A percentile compares a stretch with the other conserved stretches of the same genome.
Evolutionary conservation across 2,888 invertebrate genomes (phyloP).

Genomic region (Pyralis farinalis): DNA sequence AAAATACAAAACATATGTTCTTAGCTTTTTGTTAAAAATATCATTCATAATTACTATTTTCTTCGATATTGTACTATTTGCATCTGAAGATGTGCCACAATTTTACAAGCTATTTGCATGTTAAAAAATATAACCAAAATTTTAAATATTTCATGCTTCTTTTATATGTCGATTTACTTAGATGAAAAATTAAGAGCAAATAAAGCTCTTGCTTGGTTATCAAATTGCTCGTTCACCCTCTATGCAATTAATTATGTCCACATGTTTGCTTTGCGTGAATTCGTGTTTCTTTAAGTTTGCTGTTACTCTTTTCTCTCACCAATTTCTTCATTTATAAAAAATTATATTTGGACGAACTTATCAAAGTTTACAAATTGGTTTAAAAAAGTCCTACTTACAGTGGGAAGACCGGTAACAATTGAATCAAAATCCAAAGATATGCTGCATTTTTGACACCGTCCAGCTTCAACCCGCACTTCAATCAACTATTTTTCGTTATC

Average conservation of each 20-base stretch:
- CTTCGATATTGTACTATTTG: too few relatives aligned
- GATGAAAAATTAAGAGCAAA: too few relatives aligned
- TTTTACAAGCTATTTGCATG: too few relatives aligned
- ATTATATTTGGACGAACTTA: background rate
- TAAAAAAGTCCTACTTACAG: conserved; percentile 14
- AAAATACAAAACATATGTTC: too few relatives aligned
- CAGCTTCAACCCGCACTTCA: conserved; percentile 24
- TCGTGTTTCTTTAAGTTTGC: conserved; percentile 4
- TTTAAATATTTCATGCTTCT: too few relatives aligned
- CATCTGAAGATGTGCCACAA: too few relatives aligned
- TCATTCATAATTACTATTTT: too few relatives aligned
- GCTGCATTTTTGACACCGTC: conserved; percentile 13
- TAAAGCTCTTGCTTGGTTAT: conserved; percentile 5
- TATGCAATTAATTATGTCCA: conserved; percentile 16
- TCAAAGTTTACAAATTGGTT: background rate
- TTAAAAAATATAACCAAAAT: too few relatives aligned
- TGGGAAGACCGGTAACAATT: conserved; percentile 7
- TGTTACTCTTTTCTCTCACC: background rate
- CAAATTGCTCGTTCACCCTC: conserved; percentile 13
- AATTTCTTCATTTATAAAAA: background rate
- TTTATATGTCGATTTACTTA: too few relatives aligned
- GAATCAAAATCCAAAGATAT: conserved; percentile 19
- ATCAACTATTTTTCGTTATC: conserved; percentile 40
- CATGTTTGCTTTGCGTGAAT: conserved; percentile 10
- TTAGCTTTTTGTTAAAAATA: too few relatives aligned